Conservation (phyloP, 2,113 vertebrate species). For the Pseudorhombus dupliciocellatus region DNA sequence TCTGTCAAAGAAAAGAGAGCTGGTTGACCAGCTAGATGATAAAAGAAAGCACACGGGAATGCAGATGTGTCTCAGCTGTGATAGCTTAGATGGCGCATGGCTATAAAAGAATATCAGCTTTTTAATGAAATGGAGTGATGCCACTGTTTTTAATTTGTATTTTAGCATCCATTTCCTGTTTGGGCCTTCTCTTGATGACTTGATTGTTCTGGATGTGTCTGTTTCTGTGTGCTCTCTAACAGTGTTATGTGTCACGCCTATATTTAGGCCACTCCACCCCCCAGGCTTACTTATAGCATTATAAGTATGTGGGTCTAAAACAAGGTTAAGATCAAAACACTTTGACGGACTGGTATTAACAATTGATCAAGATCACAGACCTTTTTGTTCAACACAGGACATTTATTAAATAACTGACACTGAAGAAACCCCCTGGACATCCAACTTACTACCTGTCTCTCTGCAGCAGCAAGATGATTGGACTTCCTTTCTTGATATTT, state of each 20-base stretch:
- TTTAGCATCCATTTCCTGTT: background rate
- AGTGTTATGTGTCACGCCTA: slow-evolving; percentile 52
- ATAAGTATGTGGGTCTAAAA: slow-evolving; percentile 67
- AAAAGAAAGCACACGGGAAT: background rate
- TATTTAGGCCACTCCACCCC: slow-evolving; percentile 79
- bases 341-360: slow-evolving; percentile 40
- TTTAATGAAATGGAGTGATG: background rate
- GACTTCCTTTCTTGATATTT: background rate
- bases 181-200: slow-evolving; percentile 44
- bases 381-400: too few relatives aligned
- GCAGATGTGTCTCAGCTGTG: too few relatives aligned
- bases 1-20: slow-evolving; percentile 1
- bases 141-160: background rate
- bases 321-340: slow-evolving; percentile 45
- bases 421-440: too few relatives aligned
- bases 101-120: background rate
- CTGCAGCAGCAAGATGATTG: too few relatives aligned
- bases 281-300: slow-evolving; percentile 69
- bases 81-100: too few relatives aligned
- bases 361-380: slow-evolving; percentile 33
- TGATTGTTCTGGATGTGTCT: slow-evolving; percentile 48
- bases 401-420: too few relatives aligned
- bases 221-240: slow-evolving; percentile 49
- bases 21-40: background rate
- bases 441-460: too few relatives aligned